A percentile compares a stretch with the other conserved stretches of the same genome.
Evolutionary conservation across 2,888 invertebrate genomes (phyloP).

Genomic region (Acanthosoma haemorrhoidale): DNA sequence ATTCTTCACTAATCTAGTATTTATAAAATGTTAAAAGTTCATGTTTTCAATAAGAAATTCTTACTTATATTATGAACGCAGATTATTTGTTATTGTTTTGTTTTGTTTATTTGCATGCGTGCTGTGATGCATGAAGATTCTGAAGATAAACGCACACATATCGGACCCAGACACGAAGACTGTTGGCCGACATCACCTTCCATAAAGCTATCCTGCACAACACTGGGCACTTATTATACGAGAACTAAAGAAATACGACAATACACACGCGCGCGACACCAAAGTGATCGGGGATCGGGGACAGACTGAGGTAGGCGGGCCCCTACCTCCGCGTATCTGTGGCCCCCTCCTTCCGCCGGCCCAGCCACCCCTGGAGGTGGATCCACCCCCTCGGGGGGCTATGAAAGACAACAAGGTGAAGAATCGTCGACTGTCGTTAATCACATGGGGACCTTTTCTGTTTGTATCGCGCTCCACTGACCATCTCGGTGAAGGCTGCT

Average conservation of each 20-base stretch:
- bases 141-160: too few species aligned
- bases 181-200: not conserved
- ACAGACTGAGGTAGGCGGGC: not conserved
- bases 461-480: not conserved
- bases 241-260: not conserved
- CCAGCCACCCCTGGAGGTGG: not conserved
- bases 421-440: not conserved
- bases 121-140: too few species aligned
- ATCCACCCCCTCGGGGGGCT: not conserved
- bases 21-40: too few species aligned
- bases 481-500: too few species aligned
- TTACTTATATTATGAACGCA: too few species aligned
- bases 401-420: not conserved
- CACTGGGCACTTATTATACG: not conserved
- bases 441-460: not conserved
- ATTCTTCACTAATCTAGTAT: too few species aligned
- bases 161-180: too few species aligned
- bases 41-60: too few species aligned
- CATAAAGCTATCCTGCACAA: not conserved
- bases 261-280: not conserved
- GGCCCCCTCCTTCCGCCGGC: not conserved
- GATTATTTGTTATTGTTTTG: too few species aligned
- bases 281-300: not conserved
- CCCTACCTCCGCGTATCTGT: slow-evolving; percentile 1
- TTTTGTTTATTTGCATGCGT: too few species aligned